phyloP scores from a whole-genome alignment of 2,113 vertebrate species.

The Macaca fascicularis region T2T-MFA8v1.1 NC_088389.1:85311001-85311500 shows the following conservation, averaged over 20 bases:
- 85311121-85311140: background rate
- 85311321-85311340: background rate
- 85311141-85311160: background rate
- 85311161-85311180: background rate
- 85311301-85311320: background rate
- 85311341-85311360: background rate
- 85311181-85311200: background rate
- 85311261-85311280: background rate
- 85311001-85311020: background rate
- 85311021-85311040: background rate
- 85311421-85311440: background rate
- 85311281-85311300: background rate
- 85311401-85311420: background rate
- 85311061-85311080: too few relatives aligned
- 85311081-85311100: background rate
- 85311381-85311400: background rate
- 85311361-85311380: background rate
- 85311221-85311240: background rate
- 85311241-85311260: background rate
- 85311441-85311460: background rate
- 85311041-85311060: too few relatives aligned
- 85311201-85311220: background rate
- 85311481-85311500: background rate
- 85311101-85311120: background rate
- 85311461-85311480: background rate